phyloP scores from a whole-genome alignment of 2,113 vertebrate species.

The Serilophus lunatus region DNA sequence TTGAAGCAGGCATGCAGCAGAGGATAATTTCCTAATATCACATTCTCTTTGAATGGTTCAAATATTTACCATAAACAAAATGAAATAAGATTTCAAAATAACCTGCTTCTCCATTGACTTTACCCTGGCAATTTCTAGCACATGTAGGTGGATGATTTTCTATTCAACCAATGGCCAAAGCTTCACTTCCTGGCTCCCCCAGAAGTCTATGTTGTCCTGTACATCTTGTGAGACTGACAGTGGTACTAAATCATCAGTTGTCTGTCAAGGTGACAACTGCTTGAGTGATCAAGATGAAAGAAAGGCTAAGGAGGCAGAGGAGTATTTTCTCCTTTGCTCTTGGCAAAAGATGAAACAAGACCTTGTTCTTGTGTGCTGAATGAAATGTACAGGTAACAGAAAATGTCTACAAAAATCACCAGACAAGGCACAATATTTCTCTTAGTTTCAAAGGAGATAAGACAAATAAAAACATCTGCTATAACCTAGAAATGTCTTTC shows the following conservation, averaged over 20 bases:
- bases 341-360: neutral
- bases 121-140: neutral
- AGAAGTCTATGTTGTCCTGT: neutral
- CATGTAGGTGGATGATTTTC: neutral
- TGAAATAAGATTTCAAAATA: neutral
- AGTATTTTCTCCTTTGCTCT: neutral
- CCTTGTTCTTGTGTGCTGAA: neutral
- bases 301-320: neutral
- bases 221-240: neutral
- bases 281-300: neutral
- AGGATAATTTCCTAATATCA: neutral
- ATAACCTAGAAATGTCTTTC: neutral
- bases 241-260: neutral
- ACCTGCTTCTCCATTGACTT: neutral
- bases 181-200: neutral
- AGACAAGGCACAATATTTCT: neutral
- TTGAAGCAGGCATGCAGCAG: neutral
- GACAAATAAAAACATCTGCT: neutral
- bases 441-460: neutral
- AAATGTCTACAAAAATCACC: neutral
- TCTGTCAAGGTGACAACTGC: neutral
- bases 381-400: neutral
- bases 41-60: neutral
- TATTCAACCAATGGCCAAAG: neutral
- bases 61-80: constrained; percentile 1